phyloP scores from a whole-genome alignment of 2,797 vertebrate species.

The Coccyzus lansbergi region DNA sequence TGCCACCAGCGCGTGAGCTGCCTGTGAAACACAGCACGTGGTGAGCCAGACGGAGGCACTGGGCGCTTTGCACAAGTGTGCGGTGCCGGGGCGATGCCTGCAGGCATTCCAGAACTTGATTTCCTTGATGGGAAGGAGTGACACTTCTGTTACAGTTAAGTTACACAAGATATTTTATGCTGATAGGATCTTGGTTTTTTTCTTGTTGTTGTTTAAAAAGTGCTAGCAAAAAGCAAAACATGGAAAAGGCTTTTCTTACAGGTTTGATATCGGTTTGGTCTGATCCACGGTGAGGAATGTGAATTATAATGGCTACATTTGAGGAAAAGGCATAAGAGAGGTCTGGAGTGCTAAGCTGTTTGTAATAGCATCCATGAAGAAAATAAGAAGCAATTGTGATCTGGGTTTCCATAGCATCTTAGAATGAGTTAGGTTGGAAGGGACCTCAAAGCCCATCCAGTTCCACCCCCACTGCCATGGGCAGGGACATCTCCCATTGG shows the following conservation, averaged over 20 bases:
- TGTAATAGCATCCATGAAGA: neutral
- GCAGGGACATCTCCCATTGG: too few relatives aligned
- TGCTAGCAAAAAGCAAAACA: neutral
- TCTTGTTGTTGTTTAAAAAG: neutral
- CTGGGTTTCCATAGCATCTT: neutral
- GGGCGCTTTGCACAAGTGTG: neutral
- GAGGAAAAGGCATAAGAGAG: neutral
- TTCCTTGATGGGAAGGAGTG: neutral
- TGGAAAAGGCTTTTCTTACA: neutral
- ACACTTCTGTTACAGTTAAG: neutral
- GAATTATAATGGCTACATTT: neutral
- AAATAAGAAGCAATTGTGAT: neutral
- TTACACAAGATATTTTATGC: neutral
- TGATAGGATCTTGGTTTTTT: neutral
- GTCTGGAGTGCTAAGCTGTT: neutral
- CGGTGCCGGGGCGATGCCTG: neutral
- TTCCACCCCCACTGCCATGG: too few relatives aligned
- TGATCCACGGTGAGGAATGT: fast-evolving
- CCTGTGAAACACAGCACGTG: neutral
- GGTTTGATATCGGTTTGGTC: neutral
- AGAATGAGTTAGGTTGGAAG: too few relatives aligned
- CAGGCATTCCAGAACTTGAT: neutral
- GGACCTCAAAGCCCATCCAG: too few relatives aligned
- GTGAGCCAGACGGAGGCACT: neutral
- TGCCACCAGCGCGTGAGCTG: neutral